Evolutionary conservation across 2,797 vertebrate species (phyloP).

Genomic region (Peromyscus aztecus): DNA sequence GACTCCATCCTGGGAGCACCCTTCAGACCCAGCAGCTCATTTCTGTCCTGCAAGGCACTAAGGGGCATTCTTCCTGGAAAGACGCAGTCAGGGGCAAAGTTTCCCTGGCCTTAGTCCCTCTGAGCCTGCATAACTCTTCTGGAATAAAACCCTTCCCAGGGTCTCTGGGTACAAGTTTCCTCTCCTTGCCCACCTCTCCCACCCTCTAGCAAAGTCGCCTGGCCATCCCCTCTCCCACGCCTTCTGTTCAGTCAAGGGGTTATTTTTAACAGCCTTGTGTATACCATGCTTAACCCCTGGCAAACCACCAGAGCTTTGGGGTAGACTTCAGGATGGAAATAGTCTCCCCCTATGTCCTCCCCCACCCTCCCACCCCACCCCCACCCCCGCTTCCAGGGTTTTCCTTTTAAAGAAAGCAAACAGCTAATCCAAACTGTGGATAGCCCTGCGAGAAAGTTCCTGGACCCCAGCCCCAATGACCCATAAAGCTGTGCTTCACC

Average conservation of each 20-base stretch:
- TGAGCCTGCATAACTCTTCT: slow-evolving; percentile 51
- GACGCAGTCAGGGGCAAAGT: not conserved
- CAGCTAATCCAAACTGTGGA: slow-evolving; percentile 60
- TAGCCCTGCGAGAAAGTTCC: slow-evolving; percentile 43
- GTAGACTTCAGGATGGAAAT: slow-evolving; percentile 76
- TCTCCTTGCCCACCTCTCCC: slow-evolving; percentile 42
- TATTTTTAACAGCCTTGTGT: slow-evolving; percentile 80
- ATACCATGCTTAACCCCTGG: slow-evolving; percentile 75
- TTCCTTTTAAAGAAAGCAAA: slow-evolving; percentile 81
- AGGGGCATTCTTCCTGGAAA: slow-evolving; percentile 35
- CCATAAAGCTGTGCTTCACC: not conserved
- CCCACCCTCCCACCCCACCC: too few species aligned
- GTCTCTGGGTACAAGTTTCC: slow-evolving; percentile 49
- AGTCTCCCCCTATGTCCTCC: slow-evolving; percentile 74
- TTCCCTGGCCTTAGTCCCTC: slow-evolving; percentile 46
- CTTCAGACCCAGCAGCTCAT: slow-evolving; percentile 57
- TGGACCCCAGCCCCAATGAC: not conserved
- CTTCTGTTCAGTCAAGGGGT: slow-evolving; percentile 72
- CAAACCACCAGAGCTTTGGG: slow-evolving; percentile 74
- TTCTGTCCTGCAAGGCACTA: not conserved
- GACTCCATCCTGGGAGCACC: slow-evolving; percentile 67
- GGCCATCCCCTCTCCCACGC: slow-evolving; percentile 68
- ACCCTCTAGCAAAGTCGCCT: slow-evolving; percentile 20
- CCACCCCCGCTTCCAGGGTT: slow-evolving; percentile 32
- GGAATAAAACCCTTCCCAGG: slow-evolving; percentile 74